Percentiles rank a stretch among this genome's conserved stretches.
Evolutionary conservation across 2,888 invertebrate species (phyloP).

Genomic region (Phlogophora meticulosa): DNA sequence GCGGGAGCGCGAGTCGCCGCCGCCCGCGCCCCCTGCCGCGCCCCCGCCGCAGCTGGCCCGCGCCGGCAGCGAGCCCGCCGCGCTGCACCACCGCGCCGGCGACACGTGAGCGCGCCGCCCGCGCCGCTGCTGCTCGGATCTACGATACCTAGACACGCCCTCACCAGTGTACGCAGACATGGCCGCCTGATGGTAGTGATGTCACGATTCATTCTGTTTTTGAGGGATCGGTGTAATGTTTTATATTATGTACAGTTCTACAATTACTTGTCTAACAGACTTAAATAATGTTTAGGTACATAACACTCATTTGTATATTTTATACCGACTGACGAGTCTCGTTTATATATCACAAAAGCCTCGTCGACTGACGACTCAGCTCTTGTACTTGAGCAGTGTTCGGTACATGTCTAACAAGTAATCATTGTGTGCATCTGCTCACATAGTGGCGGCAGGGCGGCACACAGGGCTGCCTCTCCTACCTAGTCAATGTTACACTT

Average conservation of each 20-base stretch:
- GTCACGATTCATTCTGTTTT: not conserved
- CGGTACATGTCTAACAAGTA: not conserved
- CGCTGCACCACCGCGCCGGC: slow-evolving; percentile 45
- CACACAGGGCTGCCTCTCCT: too few relatives aligned
- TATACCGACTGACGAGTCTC: not conserved
- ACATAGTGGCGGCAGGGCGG: too few relatives aligned
- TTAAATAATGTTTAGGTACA: not conserved
- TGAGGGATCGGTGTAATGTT: not conserved
- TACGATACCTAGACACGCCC: not conserved
- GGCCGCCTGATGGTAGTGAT: slow-evolving; percentile 5
- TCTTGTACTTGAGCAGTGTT: not conserved
- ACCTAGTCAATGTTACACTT: too few relatives aligned
- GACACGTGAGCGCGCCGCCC: slow-evolving; percentile 51
- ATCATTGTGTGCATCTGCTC: too few relatives aligned
- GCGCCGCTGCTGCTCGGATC: not conserved
- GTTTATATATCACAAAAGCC: not conserved
- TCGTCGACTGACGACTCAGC: not conserved
- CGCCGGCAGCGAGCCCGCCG: slow-evolving; percentile 70
- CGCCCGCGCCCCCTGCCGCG: slow-evolving; percentile 33
- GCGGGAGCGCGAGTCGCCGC: slow-evolving; percentile 67
- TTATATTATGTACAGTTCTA: slow-evolving; percentile 3
- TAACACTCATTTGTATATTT: not conserved
- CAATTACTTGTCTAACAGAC: not conserved
- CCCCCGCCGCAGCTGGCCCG: slow-evolving; percentile 51
- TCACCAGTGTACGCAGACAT: not conserved